A percentile compares a stretch with the other conserved stretches of the same genome.
These are phyloP conservation scores for Dexiosoma caninum DNA, from an alignment of 2,888 invertebrate genomes.

Conservation along the genomic window DNA sequence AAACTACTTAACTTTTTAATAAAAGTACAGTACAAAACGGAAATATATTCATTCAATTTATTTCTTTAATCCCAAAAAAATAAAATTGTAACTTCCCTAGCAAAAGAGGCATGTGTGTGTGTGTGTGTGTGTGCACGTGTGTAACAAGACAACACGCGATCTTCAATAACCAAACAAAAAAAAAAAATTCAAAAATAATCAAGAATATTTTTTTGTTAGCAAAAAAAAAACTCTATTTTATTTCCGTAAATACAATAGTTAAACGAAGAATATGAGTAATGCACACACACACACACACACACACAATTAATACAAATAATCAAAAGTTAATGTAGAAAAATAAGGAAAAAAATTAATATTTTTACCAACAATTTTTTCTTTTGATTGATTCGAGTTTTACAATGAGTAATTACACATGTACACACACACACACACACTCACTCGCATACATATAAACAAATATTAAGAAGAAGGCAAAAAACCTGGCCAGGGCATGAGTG, in stretches of 20 bases:
- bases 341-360: neutral
- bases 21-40: conserved; percentile 37
- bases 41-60: conserved; percentile 55
- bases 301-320: conserved; percentile 7
- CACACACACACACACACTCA: neutral
- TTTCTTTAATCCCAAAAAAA: conserved; percentile 1
- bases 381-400: conserved; percentile 64
- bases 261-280: neutral
- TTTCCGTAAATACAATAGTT: conserved; percentile 35
- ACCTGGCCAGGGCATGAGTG: neutral
- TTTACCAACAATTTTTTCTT: conserved; percentile 28
- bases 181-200: neutral
- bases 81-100: conserved; percentile 47
- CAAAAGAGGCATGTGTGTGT: neutral
- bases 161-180: neutral
- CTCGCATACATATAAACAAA: neutral
- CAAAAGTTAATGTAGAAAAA: conserved; percentile 19
- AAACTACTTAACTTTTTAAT: conserved; percentile 27
- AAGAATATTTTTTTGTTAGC: conserved; percentile 13
- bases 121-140: neutral
- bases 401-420: conserved; percentile 60
- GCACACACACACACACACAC: no score
- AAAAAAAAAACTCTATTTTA: conserved; percentile 35
- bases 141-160: conserved; percentile 51
- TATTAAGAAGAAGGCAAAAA: neutral